phyloP scores from a whole-genome alignment of 2,113 vertebrate genomes.

The Cyanistes caeruleus region DNA sequence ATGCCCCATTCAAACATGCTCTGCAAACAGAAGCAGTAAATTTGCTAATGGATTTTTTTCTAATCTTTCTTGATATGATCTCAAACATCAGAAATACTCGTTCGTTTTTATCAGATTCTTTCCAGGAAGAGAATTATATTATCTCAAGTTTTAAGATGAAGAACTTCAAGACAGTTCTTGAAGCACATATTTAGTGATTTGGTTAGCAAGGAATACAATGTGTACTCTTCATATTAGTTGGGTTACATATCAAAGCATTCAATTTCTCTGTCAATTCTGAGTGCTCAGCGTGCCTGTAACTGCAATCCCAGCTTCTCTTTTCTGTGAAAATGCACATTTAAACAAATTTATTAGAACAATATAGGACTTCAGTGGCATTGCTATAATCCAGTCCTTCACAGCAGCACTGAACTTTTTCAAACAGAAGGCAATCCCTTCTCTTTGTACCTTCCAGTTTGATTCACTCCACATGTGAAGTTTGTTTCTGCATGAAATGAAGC shows the following conservation, averaged over 20 bases:
- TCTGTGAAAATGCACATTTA: background rate
- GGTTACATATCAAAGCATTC: background rate
- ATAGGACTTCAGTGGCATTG: background rate
- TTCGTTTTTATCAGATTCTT: background rate
- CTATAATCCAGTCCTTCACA: background rate
- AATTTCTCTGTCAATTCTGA: background rate
- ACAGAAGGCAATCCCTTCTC: background rate
- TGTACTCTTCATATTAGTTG: background rate
- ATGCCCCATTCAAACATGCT: background rate
- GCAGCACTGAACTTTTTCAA: background rate
- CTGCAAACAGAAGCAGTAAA: background rate
- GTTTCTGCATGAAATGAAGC: background rate
- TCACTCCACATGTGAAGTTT: background rate
- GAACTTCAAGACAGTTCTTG: background rate
- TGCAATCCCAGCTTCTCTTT: background rate
- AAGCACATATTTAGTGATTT: background rate
- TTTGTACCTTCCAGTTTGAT: background rate
- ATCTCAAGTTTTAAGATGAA: background rate
- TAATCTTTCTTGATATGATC: background rate
- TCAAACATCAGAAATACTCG: background rate
- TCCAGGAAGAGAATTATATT: background rate
- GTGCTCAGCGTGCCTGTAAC: background rate
- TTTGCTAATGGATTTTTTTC: background rate
- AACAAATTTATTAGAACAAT: background rate
- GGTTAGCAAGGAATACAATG: background rate